Conservation (phyloP, 2,888 invertebrate genomes). For the Hoplodrina ambigua region DNA sequence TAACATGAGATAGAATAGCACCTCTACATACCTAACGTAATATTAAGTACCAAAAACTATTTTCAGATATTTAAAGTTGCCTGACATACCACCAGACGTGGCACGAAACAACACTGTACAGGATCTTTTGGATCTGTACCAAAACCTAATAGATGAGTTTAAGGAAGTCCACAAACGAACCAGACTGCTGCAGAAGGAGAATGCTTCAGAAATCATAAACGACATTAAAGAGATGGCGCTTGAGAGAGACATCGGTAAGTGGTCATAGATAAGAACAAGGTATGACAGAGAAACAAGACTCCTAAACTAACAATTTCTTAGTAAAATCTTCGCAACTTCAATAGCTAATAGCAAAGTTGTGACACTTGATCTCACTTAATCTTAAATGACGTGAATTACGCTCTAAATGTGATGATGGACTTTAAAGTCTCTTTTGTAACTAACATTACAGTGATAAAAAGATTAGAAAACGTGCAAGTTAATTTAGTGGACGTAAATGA, state of each 20-base stretch:
- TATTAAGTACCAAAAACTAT: not conserved
- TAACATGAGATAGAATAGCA: not conserved
- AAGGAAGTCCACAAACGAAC: constrained; percentile 94
- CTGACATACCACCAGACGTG: constrained; percentile 94
- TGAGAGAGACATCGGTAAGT: constrained; percentile 94
- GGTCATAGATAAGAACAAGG: constrained; percentile 16
- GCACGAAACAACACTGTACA: constrained; percentile 93
- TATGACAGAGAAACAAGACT: constrained; percentile 84
- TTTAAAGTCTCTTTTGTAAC: constrained; percentile 39
- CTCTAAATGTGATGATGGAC: constrained; percentile 31
- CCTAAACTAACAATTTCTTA: constrained; percentile 44
- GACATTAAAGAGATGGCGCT: constrained; percentile 96
- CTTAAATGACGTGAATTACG: constrained; percentile 37
- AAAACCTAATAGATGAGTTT: constrained; percentile 94
- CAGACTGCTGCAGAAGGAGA: constrained; percentile 91
- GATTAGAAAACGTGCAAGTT: constrained; percentile 88
- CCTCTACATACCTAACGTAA: not conserved
- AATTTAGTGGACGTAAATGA: constrained; percentile 92
- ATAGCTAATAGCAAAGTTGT: constrained; percentile 63
- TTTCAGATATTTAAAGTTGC: constrained; percentile 86
- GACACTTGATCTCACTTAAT: constrained; percentile 59
- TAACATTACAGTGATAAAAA: constrained; percentile 84
- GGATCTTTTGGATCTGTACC: constrained; percentile 93
- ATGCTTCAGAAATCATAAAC: constrained; percentile 95
- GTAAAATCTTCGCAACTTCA: constrained; percentile 60